Evolutionary conservation across 1,140 invertebrate genomes (phyloP), one percentile per base, ranked within the genome.

Genomic region (Drosophila punjabiensis): DNA sequence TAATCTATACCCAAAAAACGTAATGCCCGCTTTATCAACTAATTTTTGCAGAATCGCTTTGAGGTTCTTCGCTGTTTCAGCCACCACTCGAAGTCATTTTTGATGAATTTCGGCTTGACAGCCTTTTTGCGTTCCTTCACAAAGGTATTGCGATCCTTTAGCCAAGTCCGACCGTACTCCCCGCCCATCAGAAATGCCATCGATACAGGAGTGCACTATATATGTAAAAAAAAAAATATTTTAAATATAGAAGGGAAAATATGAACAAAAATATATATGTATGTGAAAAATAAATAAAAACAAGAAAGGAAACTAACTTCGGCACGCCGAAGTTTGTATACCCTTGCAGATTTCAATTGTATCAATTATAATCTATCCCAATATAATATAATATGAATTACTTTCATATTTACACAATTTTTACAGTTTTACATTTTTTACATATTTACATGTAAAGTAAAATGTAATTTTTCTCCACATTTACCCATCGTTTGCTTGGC

Each of bases 71-170:
- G 91, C 43, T 83, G 41, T 8, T 77, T 77, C 0, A 92, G 61
- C 91, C 91, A 92, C 74, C 74, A 81, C 6, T 80, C 74, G 14
- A 82, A 92, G 35, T 92, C 91, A 30, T 92, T 92, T 47, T 81
- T 69, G 4, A 92, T 83, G 5, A 45, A 47, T 63, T 89, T 82
- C 1, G 64, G 43, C 30, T 63, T 92, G 24, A 35, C 55, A 0
- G 39, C 67, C 11, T 32, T 37, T 10, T 66, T 35, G 13, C 41
- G 69, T 11, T 68, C 24, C 28, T 43, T 20, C 3, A 79, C 24
- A 47, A 71, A 92, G 3, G 52, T 45, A 16, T 80, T 64, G 3
- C 87, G 81, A 43, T 92, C 90, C 1, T 61, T 48, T 8, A 79
- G 33, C 90, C 90, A 92, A 43, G 81, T 90, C 6, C 90, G 66